Evolutionary conservation across 2,888 invertebrate genomes (phyloP).

Genomic region (Panopea generosa): DNA sequence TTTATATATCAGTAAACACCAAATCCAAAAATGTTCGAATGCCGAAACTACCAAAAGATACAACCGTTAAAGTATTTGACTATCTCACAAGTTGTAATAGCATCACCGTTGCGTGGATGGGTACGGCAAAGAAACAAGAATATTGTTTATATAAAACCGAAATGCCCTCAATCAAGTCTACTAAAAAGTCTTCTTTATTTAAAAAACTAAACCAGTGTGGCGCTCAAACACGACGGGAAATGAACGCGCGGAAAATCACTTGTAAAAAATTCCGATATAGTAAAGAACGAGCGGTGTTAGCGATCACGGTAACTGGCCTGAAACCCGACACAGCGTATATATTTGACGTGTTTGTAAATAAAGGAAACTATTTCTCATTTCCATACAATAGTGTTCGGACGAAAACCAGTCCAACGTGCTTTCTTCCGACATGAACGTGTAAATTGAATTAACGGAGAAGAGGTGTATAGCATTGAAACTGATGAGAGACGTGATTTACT

Average conservation of each 20-base stretch:
- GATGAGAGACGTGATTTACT: constrained; percentile 9
- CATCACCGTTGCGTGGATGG: constrained; percentile 83
- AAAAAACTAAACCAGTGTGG: constrained; percentile 63
- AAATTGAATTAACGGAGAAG: constrained; percentile 18
- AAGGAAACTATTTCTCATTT: constrained; percentile 73
- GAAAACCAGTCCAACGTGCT: constrained; percentile 73
- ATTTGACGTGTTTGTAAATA: constrained; percentile 81
- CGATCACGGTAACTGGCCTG: constrained; percentile 78
- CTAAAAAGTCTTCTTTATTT: constrained; percentile 35
- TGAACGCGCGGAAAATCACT: constrained; percentile 54
- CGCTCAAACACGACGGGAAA: constrained; percentile 43
- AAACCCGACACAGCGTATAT: constrained; percentile 77
- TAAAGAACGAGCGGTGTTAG: constrained; percentile 71
- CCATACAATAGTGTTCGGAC: constrained; percentile 79
- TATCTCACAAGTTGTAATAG: constrained; percentile 79
- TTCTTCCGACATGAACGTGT: constrained; percentile 50
- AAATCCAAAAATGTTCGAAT: constrained; percentile 67
- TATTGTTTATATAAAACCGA: constrained; percentile 83
- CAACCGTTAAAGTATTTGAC: constrained; percentile 77
- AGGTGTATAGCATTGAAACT: constrained; percentile 2
- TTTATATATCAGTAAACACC: constrained; percentile 67
- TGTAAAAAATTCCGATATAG: constrained; percentile 69
- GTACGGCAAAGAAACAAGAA: constrained; percentile 77
- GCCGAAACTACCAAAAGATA: constrained; percentile 79
- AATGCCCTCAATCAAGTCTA: constrained; percentile 44